Base-by-base conservation (phyloP, 2,888 invertebrate species). In the Idaea dimidiata region DNA sequence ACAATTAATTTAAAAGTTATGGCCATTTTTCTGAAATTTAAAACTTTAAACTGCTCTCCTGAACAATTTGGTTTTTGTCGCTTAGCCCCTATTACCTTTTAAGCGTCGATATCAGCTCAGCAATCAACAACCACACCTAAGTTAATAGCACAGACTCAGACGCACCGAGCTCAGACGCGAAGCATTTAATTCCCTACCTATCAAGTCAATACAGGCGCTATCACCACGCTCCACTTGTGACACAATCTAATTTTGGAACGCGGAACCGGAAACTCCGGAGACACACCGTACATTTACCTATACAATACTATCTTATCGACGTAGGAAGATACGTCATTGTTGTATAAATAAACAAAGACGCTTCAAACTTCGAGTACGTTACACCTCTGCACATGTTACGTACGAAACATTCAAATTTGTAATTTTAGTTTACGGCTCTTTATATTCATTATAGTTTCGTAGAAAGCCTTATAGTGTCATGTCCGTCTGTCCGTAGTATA, bases 181-280 rank as follows among this genome's bases (percentile, higher is more conserved):
- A 56, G 65, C 57, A 71, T 69, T 71, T 70, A 78, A 79, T 80
- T 81, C 81, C 76, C 76, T 75, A 67, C 63, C 66, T 65, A 72
- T 72, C 67, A 71, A 75, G 66, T 67, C 68, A 72, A 76, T 72
- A 74, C 71, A 65, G 66, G 61, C 66, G 68, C 73, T 76, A 74
- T 75, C 79, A 74, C 66, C 70, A 70, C 65, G 71, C 72, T 74
- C 63, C 68, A 71, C 69, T 78, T 70, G 68, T 74, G 70, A 69
- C 65, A 72, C 70, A 76, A 77, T 77, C 76, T 76, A 78, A 77
- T 78, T 78, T 75, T 32, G 66, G 71, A 75, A 71, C 67, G 64
- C 67, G 74, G 75, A 78, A 80, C 71, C 67, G 72, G 73, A 75
- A 73, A 69, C 73, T 62, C 59, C 62, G 64, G 1, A 1, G 24